phyloP scores from a whole-genome alignment of 1,140 invertebrate genomes.

The Euwallacea fornicatus region DNA sequence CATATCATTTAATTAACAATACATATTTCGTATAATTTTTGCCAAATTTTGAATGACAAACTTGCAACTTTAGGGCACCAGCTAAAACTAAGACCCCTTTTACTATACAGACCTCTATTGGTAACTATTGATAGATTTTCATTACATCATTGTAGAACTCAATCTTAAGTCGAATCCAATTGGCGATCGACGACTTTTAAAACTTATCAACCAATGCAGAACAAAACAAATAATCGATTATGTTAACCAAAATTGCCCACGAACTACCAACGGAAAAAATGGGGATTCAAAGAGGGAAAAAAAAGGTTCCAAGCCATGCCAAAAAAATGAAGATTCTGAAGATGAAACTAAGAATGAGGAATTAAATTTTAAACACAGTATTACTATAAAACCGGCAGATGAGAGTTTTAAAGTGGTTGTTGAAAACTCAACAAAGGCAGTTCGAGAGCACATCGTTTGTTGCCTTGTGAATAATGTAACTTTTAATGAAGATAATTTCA shows the following conservation, averaged over 20 bases:
- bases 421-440: slow-evolving; percentile 51
- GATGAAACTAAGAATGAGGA: slow-evolving; percentile 47
- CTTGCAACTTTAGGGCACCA: no score
- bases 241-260: slow-evolving; percentile 63
- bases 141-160: slow-evolving; percentile 33
- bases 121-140: slow-evolving; percentile 12
- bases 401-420: slow-evolving; percentile 43
- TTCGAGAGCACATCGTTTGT: slow-evolving; percentile 72
- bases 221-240: slow-evolving; percentile 73
- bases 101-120: not conserved
- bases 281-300: slow-evolving; percentile 57
- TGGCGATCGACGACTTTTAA: slow-evolving; percentile 69
- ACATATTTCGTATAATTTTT: no score
- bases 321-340: slow-evolving; percentile 46
- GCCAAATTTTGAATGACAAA: no score
- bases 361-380: slow-evolving; percentile 40
- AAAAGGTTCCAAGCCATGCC: slow-evolving; percentile 54
- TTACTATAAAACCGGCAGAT: slow-evolving; percentile 46
- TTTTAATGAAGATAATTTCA: slow-evolving; percentile 68
- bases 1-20: no score
- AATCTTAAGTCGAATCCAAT: slow-evolving; percentile 71
- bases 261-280: slow-evolving; percentile 51
- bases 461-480: slow-evolving; percentile 70
- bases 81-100: no score
- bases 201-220: slow-evolving; percentile 70